phyloP scores from a whole-genome alignment of 2,797 vertebrate species.

The Danio aesculapii region DNA sequence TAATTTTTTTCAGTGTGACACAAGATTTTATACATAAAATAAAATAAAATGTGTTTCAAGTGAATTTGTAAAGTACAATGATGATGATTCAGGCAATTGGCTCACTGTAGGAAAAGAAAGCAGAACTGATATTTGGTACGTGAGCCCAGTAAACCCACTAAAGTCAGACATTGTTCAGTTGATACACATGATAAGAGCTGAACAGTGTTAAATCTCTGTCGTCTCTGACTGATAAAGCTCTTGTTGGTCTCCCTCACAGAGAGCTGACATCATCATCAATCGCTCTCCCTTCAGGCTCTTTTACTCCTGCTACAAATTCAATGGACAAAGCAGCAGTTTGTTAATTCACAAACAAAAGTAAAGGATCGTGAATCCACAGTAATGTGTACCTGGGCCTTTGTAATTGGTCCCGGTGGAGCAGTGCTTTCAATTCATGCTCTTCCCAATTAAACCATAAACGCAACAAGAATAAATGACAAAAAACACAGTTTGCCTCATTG shows the following conservation, averaged over 20 bases:
- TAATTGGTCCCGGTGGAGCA: constrained; percentile 64
- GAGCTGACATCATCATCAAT: constrained; percentile 22
- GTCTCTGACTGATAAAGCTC: not conserved
- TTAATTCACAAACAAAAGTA: constrained; percentile 15
- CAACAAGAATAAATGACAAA: constrained; percentile 18
- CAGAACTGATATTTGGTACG: not conserved
- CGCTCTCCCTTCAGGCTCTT: constrained; percentile 8
- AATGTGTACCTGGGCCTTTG: constrained; percentile 57
- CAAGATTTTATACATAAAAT: not conserved
- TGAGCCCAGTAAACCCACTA: not conserved
- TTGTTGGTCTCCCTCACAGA: constrained; percentile 17
- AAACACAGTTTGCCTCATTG: constrained; percentile 28
- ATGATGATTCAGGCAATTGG: not conserved
- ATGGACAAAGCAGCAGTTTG: constrained; percentile 9
- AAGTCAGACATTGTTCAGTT: not conserved
- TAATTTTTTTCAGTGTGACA: not conserved
- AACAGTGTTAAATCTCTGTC: constrained; percentile 25
- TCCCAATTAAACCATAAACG: constrained; percentile 49
- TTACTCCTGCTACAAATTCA: constrained; percentile 30
- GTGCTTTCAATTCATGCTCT: constrained; percentile 59
- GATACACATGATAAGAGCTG: constrained; percentile 7
- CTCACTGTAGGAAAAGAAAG: not conserved
- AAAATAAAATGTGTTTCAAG: not conserved
- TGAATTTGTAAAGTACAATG: not conserved
- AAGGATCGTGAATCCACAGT: constrained; percentile 32